These are phyloP conservation scores for Cariama cristata DNA, from an alignment of 2,113 vertebrate genomes.

Conservation along the genomic window DNA sequence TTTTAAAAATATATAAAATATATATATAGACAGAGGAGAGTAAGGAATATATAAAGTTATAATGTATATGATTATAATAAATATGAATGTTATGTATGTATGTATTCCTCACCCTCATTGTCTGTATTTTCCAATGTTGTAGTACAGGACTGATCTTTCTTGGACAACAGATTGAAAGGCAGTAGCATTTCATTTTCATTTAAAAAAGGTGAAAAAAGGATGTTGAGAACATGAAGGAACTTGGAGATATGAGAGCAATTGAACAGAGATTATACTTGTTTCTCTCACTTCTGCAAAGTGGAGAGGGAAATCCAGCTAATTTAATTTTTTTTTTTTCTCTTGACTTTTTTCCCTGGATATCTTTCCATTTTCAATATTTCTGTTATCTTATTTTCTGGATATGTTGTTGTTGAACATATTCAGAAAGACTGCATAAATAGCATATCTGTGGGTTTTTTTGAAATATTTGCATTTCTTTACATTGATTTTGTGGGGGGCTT, in stretches of 20 bases:
- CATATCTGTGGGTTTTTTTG: not conserved
- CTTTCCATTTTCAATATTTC: not conserved
- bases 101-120: not conserved
- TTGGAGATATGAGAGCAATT: not conserved
- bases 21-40: not conserved
- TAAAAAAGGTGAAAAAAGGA: not conserved
- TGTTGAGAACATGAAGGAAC: not conserved
- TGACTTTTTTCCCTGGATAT: rapidly evolving
- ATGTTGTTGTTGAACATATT: not conserved
- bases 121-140: not conserved
- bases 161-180: not conserved
- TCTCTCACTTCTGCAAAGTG: not conserved
- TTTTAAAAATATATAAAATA: not conserved
- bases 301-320: not conserved
- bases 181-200: not conserved
- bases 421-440: not conserved
- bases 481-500: not conserved
- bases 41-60: not conserved
- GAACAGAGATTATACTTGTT: not conserved
- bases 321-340: not conserved
- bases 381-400: not conserved
- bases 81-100: not conserved
- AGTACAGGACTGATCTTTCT: not conserved
- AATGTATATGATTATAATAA: not conserved
- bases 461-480: not conserved